A percentile compares a stretch with the other conserved stretches of the same genome.
phyloP scores from a whole-genome alignment of 2,888 invertebrate species.

The Dynastes hyllus region DNA sequence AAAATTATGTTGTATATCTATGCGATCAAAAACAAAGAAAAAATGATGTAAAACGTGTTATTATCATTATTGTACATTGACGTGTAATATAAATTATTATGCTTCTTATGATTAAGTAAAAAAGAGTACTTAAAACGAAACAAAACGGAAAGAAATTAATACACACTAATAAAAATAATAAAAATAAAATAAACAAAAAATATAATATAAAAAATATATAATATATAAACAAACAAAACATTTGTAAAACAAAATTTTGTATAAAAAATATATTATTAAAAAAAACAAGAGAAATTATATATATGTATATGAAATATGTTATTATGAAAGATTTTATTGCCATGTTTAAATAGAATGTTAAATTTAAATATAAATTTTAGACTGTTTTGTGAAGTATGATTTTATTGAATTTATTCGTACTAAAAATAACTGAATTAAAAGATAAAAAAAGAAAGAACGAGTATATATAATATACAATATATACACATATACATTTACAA shows the following conservation, averaged over 20 bases:
- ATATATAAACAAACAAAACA: constrained; percentile 44
- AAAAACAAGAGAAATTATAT: constrained; percentile 35
- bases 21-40: constrained; percentile 6
- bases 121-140: neutral
- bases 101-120: constrained; percentile 40
- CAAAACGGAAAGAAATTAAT: constrained; percentile 16
- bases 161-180: constrained; percentile 31
- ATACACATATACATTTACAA: constrained; percentile 37
- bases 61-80: constrained; percentile 44
- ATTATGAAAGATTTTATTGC: constrained; percentile 46
- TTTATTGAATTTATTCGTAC: constrained; percentile 36
- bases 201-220: constrained; percentile 23
- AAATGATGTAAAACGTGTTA: constrained; percentile 21
- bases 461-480: constrained; percentile 41
- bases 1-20: constrained; percentile 13
- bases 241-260: constrained; percentile 49
- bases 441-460: constrained; percentile 20
- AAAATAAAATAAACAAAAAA: constrained; percentile 21
- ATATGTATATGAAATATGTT: constrained; percentile 24
- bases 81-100: constrained; percentile 33
- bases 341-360: constrained; percentile 48
- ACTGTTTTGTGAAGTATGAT: constrained; percentile 46
- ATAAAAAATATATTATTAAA: constrained; percentile 49
- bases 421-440: neutral
- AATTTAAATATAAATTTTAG: constrained; percentile 49